Conservation (phyloP, 2,113 vertebrate species). For the Panurus biarmicus region DNA sequence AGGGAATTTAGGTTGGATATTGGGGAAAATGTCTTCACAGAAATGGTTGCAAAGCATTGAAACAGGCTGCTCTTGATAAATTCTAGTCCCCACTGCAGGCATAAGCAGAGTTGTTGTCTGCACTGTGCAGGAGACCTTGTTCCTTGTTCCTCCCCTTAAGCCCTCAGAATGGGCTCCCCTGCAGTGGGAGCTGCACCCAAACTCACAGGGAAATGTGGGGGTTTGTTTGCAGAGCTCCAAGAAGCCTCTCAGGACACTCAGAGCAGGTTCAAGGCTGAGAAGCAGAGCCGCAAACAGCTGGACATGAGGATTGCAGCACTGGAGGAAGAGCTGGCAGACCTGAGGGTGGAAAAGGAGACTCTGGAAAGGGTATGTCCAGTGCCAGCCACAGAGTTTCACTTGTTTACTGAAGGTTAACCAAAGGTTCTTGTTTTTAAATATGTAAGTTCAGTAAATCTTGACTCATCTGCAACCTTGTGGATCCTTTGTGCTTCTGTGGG, state of each 20-base stretch:
- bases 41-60: not conserved
- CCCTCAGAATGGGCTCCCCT: not conserved
- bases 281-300: slow-evolving; percentile 83
- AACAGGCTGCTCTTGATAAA: not conserved
- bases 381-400: not conserved
- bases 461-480: not conserved
- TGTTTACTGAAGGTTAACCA: not conserved
- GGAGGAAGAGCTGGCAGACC: slow-evolving; percentile 86
- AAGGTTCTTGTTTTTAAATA: not conserved
- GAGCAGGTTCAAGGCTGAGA: slow-evolving; percentile 78
- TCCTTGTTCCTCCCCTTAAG: not conserved
- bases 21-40: not conserved
- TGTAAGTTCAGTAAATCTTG: not conserved
- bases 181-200: not conserved
- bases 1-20: not conserved
- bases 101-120: not conserved
- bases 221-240: slow-evolving; percentile 75
- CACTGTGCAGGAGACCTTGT: not conserved
- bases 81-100: not conserved
- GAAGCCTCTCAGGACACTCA: slow-evolving; percentile 74
- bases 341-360: slow-evolving; percentile 81
- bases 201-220: not conserved
- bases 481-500: not conserved
- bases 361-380: slow-evolving; percentile 75
- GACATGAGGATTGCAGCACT: slow-evolving; percentile 74